These are phyloP conservation scores for Penaeus indicus DNA, from an alignment of 1,140 invertebrate species.

Conservation along the genomic window DNA sequence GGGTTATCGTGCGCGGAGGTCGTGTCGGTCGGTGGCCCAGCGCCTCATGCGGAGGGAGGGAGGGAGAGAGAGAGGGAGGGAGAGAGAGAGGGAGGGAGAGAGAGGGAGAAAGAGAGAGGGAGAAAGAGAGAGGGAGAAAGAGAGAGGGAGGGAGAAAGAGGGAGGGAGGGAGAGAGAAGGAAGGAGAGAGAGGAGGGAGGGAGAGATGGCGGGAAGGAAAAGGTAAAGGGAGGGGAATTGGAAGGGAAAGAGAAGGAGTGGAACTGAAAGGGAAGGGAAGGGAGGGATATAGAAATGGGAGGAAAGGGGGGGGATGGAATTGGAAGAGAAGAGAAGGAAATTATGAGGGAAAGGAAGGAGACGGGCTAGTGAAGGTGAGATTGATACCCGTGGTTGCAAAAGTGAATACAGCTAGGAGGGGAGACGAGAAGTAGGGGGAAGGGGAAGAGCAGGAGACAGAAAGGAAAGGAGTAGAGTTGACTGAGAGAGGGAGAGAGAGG, in stretches of 20 bases:
- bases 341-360: neutral
- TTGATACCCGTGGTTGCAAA: too few species aligned
- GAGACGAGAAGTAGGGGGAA: neutral
- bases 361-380: too few species aligned
- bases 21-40: too few species aligned
- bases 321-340: neutral
- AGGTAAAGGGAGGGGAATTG: neutral
- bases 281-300: neutral
- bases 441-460: neutral
- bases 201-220: neutral
- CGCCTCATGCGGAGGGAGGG: too few species aligned
- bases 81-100: too few species aligned
- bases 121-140: too few species aligned
- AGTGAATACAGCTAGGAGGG: too few species aligned
- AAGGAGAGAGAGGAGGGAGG: neutral
- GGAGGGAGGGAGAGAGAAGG: too few species aligned
- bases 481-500: neutral
- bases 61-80: too few species aligned
- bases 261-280: neutral
- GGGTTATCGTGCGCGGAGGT: too few species aligned
- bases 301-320: neutral
- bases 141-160: too few species aligned
- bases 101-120: too few species aligned
- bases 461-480: neutral
- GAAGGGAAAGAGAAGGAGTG: neutral